Base-by-base conservation (phyloP, 1,140 invertebrate genomes). In the Apis cerana region DNA sequence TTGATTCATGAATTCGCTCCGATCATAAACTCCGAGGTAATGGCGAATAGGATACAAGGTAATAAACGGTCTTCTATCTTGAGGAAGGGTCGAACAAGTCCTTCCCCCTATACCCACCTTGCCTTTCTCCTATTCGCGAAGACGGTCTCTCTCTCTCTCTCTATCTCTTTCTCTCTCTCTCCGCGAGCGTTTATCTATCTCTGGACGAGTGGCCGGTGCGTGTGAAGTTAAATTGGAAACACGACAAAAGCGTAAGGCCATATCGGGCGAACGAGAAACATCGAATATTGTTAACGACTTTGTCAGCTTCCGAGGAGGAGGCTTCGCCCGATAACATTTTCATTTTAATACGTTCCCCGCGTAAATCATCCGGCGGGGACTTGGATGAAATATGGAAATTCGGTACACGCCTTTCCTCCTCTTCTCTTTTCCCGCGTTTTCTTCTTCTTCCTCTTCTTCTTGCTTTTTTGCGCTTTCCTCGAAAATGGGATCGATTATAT, bases 21-120 rank as follows among this genome's bases (percentile, higher is more conserved):
- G 80, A 82, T 82, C 80, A 82, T 82, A 82, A 82, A 82, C 80
- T 76, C 74, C 33, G 43, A n/a, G 72, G 80, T 82, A 82, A 76
- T 69, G 80, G 80, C 74, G 80, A 76, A 82, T 82, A 82, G 65
- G 67, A 78, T 82, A 82, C 81, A 82, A 71, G 75, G 75, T 82
- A 82, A 82, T 82, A 82, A 82, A 78, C 81, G 81, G 33, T 70
- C 67, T 64, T 78, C 81, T 82, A 70, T 82, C 67, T 70, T 23
- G 65, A 54, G 50, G 56, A n/a, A 48, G 69, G 69, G 64, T 78
- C 75, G 50, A 27, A 65, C 67, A 56, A 78, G 75, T 82, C 70
- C n/a, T 67, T 23, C 67, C 43, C 48, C n/a, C 13, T 33, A 33
- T 33, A 33, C 33, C 33, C 5, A 21, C 43, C 23, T 13, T n/a